Base-by-base conservation (phyloP, 2,888 invertebrate species). In the Buathra laborator region DNA sequence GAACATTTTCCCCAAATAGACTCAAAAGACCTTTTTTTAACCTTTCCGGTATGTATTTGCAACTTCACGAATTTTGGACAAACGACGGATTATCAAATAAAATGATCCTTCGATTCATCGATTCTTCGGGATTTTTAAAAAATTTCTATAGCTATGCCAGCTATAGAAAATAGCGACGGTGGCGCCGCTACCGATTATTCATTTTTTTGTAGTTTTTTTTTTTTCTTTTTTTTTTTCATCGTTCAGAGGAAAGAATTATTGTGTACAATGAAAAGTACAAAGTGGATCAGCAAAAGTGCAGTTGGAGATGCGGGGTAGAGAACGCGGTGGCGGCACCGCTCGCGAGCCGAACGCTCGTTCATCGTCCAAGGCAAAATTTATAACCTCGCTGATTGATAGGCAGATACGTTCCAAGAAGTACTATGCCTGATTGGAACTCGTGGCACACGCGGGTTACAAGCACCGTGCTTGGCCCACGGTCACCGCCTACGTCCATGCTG, bases 391-490 rank as follows among this genome's bases (percentile, higher is more conserved):
- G 90, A 92, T 92, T 90, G 92, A 92, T 92, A 90, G 91, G 90
- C 90, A 90, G 91, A 92, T 90, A 89, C 89, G 90, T 92, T 92
- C 91, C 91, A 90, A 92, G 92, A 92, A 92, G 91, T 92, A 92
- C 92, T 92, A 92, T 90, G 90, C 89, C 90, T 92, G 92, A 92
- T 92, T 92, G 91, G 91, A 92, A 91, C 90, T 89, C 89, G 84
- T 88, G 89, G 88, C 71, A 75, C 68, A 76, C 72, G 24, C 59
- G 70, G 59, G 59, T 80, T 64, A 14, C 29, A 12, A 76, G 51
- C 67, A 71, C 46, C 79, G 64, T 80, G 84, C 71, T 76, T 84
- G 80, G 62, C 70, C 78, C 78, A 70, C 78, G 62, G 66, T 53
- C 75, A 43, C 64, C 75, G 75, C 75, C 75, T 76, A 76, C 75